Evolutionary conservation across 2,888 invertebrate species (phyloP).

Genomic region (Rotaria macrura): DNA sequence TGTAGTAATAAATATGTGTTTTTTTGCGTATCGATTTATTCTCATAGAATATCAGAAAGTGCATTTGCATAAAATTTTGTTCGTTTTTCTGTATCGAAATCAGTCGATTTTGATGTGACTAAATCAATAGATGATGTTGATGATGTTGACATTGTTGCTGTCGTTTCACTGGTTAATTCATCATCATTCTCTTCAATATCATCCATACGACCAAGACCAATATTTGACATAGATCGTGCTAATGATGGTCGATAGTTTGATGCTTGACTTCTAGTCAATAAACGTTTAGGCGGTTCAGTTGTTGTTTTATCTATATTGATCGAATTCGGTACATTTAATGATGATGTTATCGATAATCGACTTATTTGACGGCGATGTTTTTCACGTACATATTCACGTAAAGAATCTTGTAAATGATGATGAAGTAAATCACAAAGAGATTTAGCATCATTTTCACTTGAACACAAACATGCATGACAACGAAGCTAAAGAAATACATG

Average conservation of each 20-base stretch:
- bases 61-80: not conserved
- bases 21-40: not conserved
- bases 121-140: not conserved
- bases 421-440: constrained; percentile 16
- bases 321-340: not conserved
- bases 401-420: constrained; percentile 26
- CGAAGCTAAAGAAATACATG: not conserved
- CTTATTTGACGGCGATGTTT: constrained; percentile 29
- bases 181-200: not conserved
- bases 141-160: not conserved
- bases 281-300: not conserved
- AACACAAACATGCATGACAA: constrained; percentile 30
- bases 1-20: not conserved
- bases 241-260: not conserved
- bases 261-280: not conserved
- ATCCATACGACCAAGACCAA: constrained; percentile 1
- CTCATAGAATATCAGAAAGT: not conserved
- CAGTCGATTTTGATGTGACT: not conserved
- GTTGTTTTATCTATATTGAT: not conserved
- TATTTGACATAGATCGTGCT: constrained; percentile 6
- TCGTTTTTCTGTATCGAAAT: not conserved
- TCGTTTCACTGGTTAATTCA: not conserved
- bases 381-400: constrained; percentile 28
- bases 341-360: not conserved
- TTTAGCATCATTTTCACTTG: constrained; percentile 19